Conservation (phyloP, 2,113 vertebrate species). For the Colius striatus region DNA sequence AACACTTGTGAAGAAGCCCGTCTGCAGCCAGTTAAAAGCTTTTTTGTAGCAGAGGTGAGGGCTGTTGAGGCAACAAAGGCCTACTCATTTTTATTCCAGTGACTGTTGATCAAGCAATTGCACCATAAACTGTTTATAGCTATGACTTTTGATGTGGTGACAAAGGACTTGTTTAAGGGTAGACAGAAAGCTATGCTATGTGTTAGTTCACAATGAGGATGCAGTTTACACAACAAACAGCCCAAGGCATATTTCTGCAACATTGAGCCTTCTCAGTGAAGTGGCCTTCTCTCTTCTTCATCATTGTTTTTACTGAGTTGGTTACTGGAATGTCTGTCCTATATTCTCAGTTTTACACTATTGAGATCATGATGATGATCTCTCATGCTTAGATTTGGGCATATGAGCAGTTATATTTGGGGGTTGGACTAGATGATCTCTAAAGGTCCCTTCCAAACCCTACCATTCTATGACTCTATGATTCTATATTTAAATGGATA, state of each 20-base stretch:
- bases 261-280: constrained; percentile 6
- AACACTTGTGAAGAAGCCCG: constrained; percentile 74
- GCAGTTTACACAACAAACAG: constrained; percentile 69
- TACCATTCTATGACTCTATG: too few relatives aligned
- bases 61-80: constrained; percentile 26
- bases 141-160: constrained; percentile 65
- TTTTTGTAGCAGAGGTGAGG: constrained; percentile 52
- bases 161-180: constrained; percentile 69
- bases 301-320: background rate
- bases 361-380: background rate
- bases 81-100: constrained; percentile 40
- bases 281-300: background rate
- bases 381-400: background rate
- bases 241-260: constrained; percentile 47
- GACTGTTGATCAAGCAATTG: constrained; percentile 70
- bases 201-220: constrained; percentile 36
- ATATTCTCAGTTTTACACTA: background rate
- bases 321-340: background rate
- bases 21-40: constrained; percentile 61
- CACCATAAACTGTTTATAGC: constrained; percentile 74
- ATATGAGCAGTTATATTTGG: background rate
- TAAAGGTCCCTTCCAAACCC: too few relatives aligned
- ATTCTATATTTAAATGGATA: background rate
- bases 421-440: too few relatives aligned
- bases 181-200: constrained; percentile 62